Evolutionary conservation across 23 tunicate genomes (phyloP).

Genomic region (Halocynthia roretzi): DNA sequence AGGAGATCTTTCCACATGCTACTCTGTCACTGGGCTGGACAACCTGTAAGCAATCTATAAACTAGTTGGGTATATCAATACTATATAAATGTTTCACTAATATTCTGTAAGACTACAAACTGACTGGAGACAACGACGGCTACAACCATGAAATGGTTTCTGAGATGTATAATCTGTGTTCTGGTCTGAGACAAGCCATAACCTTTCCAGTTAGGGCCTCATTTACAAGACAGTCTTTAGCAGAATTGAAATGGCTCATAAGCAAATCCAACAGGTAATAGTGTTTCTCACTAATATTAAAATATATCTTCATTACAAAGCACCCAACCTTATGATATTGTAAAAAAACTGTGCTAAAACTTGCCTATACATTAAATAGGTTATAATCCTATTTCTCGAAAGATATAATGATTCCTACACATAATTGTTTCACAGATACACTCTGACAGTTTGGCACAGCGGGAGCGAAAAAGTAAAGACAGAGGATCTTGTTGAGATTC

Average conservation of each 20-base stretch:
- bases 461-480: slow-evolving; percentile 42
- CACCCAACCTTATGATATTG: too few relatives aligned
- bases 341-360: too few relatives aligned
- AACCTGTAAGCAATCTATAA: slow-evolving; percentile 32
- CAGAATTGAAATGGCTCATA: slow-evolving; percentile 67
- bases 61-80: too few relatives aligned
- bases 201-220: slow-evolving; percentile 94
- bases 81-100: neutral
- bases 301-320: too few relatives aligned
- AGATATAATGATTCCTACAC: too few relatives aligned
- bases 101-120: slow-evolving; percentile 39
- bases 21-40: slow-evolving; percentile 91
- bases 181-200: slow-evolving; percentile 48
- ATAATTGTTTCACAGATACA: slow-evolving; percentile 25
- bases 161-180: slow-evolving; percentile 62
- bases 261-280: slow-evolving; percentile 72
- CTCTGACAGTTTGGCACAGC: slow-evolving; percentile 90
- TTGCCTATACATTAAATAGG: too few relatives aligned
- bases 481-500: slow-evolving; percentile 57
- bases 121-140: slow-evolving; percentile 38
- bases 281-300: too few relatives aligned
- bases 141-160: slow-evolving; percentile 78
- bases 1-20: slow-evolving; percentile 40
- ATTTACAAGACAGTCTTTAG: slow-evolving; percentile 44
- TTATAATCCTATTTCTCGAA: too few relatives aligned